phyloP scores from a whole-genome alignment of 2,113 vertebrate genomes.

The Centropus unirufus region DNA sequence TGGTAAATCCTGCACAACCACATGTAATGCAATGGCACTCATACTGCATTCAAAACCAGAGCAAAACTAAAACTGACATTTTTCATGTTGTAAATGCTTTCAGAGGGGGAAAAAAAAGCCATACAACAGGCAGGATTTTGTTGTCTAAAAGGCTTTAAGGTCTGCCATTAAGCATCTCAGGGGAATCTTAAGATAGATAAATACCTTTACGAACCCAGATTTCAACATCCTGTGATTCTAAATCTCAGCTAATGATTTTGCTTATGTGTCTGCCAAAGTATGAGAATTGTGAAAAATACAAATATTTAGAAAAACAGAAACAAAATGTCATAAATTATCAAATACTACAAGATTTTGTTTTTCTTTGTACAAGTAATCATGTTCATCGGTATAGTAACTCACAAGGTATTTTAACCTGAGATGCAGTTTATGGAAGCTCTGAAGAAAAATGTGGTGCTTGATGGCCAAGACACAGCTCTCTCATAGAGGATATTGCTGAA shows the following conservation, averaged over 20 bases:
- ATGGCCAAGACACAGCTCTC: not conserved
- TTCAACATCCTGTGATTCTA: not conserved
- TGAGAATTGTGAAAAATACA: not conserved
- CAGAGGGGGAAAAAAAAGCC: not conserved
- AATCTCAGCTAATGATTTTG: not conserved
- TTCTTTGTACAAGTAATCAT: not conserved
- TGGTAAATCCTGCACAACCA: not conserved
- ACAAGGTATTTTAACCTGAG: not conserved
- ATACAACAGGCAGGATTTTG: not conserved
- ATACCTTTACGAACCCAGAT: not conserved
- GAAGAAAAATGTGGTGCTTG: not conserved
- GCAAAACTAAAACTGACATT: not conserved
- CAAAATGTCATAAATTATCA: not conserved
- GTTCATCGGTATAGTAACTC: not conserved
- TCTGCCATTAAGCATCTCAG: not conserved
- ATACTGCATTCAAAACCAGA: not conserved
- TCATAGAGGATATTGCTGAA: not conserved
- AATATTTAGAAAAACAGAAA: not conserved
- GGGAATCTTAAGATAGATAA: not conserved
- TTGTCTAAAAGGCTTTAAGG: not conserved
- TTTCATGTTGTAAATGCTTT: not conserved
- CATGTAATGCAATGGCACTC: rapidly evolving
- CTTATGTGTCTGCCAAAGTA: not conserved
- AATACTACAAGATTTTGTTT: not conserved
- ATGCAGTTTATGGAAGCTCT: not conserved